These are phyloP conservation scores for Saiga tatarica DNA, from an alignment of 2,113 vertebrate genomes.

Conservation along the genomic window DNA sequence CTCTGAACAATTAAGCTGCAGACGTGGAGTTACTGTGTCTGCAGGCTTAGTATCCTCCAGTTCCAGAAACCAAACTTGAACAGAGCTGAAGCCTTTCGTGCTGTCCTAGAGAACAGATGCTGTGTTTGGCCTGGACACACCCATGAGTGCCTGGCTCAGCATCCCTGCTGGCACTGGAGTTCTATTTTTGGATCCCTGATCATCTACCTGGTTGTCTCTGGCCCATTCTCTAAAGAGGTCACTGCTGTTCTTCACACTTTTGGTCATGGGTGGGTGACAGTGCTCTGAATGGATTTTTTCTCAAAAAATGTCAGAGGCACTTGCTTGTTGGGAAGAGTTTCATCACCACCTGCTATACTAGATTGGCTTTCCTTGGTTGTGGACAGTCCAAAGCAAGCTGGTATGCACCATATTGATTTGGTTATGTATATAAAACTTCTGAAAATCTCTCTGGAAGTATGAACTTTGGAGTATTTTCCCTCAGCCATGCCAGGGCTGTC, in stretches of 20 bases:
- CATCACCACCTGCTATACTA: not conserved
- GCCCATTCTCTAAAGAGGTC: not conserved
- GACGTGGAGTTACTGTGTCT: not conserved
- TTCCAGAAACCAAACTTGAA: not conserved
- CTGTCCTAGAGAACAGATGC: not conserved
- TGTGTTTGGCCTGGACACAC: not conserved
- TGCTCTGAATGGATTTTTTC: not conserved
- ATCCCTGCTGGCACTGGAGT: not conserved
- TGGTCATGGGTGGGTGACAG: not conserved
- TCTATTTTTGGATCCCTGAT: not conserved
- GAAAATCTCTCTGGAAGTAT: not conserved
- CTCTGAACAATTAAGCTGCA: not conserved
- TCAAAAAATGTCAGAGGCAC: not conserved
- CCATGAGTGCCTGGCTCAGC: not conserved
- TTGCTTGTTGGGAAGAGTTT: not conserved
- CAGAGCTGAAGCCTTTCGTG: not conserved
- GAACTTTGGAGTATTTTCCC: not conserved
- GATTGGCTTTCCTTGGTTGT: not conserved
- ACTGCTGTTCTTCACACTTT: not conserved
- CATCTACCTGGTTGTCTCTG: not conserved
- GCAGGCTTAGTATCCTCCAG: not conserved
- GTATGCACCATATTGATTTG: not conserved
- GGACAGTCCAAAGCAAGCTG: not conserved
- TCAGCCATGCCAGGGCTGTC: not conserved
- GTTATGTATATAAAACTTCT: not conserved